Percentiles rank a stretch among this genome's conserved stretches.
These are phyloP conservation scores for Scrobipalpa atriplicella DNA, from an alignment of 2,888 invertebrate species.

Conservation along the genomic window DNA sequence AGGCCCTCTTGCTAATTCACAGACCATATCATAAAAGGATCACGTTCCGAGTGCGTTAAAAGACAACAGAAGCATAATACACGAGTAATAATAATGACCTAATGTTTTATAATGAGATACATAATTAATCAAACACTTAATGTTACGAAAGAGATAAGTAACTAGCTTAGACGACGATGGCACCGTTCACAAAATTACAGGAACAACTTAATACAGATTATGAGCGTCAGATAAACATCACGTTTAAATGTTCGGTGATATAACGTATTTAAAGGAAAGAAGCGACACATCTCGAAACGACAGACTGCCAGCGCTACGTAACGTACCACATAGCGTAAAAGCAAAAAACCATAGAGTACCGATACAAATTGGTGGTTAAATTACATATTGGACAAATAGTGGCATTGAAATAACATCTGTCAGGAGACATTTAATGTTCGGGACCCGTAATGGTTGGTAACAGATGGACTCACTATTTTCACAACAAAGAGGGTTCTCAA, in stretches of 20 bases:
- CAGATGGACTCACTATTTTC: conserved; percentile 63
- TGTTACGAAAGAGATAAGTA: conserved; percentile 35
- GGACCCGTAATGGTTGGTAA: conserved; percentile 47
- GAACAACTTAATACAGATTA: conserved; percentile 14
- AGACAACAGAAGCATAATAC: conserved; percentile 47
- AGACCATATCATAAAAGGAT: conserved; percentile 52
- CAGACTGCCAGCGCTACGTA: not conserved
- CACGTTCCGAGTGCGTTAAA: conserved; percentile 35
- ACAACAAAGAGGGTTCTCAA: conserved; percentile 26
- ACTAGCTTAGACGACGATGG: not conserved
- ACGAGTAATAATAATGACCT: conserved; percentile 31
- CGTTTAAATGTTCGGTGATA: conserved; percentile 1
- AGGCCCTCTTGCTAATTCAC: conserved; percentile 36
- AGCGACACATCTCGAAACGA: not conserved
- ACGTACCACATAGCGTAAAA: not conserved
- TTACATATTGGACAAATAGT: conserved; percentile 42
- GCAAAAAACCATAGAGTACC: not conserved
- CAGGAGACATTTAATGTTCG: conserved; percentile 40
- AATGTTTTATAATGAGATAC: conserved; percentile 39
- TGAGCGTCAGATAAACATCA: conserved; percentile 20
- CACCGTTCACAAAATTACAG: not conserved
- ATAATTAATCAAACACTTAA: conserved; percentile 40
- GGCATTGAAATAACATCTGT: conserved; percentile 49
- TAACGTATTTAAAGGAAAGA: not conserved
- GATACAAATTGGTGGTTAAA: conserved; percentile 41